Evolutionary conservation across 2,113 vertebrate genomes (phyloP).

Genomic region (Phyllostomus hastatus): DNA sequence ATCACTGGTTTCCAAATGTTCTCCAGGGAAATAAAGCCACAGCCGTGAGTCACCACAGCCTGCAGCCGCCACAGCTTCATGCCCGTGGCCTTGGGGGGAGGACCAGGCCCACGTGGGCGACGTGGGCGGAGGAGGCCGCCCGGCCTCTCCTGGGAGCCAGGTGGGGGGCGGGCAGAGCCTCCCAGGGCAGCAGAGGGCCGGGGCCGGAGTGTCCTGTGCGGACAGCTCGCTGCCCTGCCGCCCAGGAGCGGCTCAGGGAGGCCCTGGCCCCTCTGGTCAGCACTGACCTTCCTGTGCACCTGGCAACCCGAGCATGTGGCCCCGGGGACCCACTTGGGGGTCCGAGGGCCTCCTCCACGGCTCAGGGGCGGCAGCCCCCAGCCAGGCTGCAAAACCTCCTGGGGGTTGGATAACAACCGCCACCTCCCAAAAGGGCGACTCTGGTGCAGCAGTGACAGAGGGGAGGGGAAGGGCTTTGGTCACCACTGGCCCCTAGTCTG

Average conservation of each 20-base stretch:
- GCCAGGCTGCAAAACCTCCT: not conserved
- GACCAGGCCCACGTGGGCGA: not conserved
- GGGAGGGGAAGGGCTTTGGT: too few relatives aligned
- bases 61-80: not conserved
- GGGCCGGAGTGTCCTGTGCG: accelerated
- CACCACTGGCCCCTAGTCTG: accelerated
- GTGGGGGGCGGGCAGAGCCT: not conserved
- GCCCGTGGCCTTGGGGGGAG: not conserved
- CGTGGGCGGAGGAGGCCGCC: not conserved
- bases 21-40: not conserved
- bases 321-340: accelerated
- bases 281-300: accelerated
- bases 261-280: not conserved
- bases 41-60: not conserved
- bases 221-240: not conserved
- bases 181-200: not conserved
- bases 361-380: not conserved
- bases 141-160: not conserved
- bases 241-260: not conserved
- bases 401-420: accelerated
- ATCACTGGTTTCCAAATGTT: not conserved
- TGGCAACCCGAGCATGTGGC: too few relatives aligned
- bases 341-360: not conserved
- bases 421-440: accelerated
- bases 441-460: not conserved